phyloP scores from a whole-genome alignment of 2,113 vertebrate species.

The Centrocercus urophasianus region DNA sequence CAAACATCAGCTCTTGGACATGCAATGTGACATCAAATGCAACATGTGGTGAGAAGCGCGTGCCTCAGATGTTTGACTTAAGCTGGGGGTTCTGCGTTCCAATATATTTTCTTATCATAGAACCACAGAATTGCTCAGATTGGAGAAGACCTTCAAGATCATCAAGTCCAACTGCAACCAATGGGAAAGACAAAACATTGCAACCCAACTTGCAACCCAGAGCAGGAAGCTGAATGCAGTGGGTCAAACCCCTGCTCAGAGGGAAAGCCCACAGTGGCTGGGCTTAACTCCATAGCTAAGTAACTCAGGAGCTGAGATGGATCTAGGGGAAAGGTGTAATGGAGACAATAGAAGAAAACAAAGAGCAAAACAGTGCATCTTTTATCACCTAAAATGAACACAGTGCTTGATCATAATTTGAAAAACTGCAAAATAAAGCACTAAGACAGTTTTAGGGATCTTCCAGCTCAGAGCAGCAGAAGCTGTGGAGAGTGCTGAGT shows the following conservation, averaged over 20 bases:
- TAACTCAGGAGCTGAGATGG: background rate
- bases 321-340: background rate
- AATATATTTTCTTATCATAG: accelerated
- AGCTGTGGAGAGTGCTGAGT: too few species aligned
- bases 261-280: background rate
- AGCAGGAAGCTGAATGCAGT: background rate
- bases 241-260: background rate
- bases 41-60: background rate
- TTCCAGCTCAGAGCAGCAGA: too few species aligned
- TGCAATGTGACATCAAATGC: background rate
- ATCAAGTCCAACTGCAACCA: too few species aligned
- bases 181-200: background rate
- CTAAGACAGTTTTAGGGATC: too few species aligned
- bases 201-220: background rate
- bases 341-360: background rate
- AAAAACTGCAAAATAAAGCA: too few species aligned
- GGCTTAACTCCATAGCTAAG: background rate
- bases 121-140: too few species aligned
- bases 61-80: too few species aligned
- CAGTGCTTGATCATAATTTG: too few species aligned
- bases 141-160: too few species aligned
- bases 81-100: background rate
- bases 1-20: background rate
- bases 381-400: too few species aligned
- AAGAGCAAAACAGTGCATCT: background rate